Evolutionary conservation across 2,888 invertebrate genomes (phyloP), one percentile per base, ranked within the genome.

Genomic region (Eulithis prunata): DNA sequence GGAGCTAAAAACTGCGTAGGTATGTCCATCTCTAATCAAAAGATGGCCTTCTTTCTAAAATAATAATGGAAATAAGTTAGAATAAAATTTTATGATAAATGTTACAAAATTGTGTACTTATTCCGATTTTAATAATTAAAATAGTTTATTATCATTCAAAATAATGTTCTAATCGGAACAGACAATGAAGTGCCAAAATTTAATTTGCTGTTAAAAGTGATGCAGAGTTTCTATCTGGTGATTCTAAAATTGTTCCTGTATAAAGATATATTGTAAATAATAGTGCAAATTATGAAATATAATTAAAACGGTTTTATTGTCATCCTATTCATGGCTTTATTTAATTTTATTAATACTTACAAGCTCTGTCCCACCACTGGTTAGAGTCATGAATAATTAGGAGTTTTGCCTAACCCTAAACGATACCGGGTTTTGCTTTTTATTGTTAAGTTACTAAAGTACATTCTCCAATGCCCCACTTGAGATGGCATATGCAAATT

Each of bases 11-110:
- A 8, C 63, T 32, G 8, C 14, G 7, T 38, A 45, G 12, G 7
- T 38, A 45, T 41, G 1, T 38, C 58, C 56, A 59, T 47, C 57
- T 32, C 8, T 36, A 43, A 58, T 21, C 51, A 49, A 57, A 28
- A 4, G 45, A 36, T 66, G 78, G 81, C 79, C 78, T 81, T 79
- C 70, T 61, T 61, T 32, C 43, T 52, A 52, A 54, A 7, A 36
- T 53, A 53, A 14, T 53, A 21, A 55, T 57, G 28, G n/a, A 43
- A 57, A 61, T 65, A 65, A 52, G 45, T 56, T 36, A 53, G 13
- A 38, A 53, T 61, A 61, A n/a, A 54, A 58, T 45, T 58, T 54
- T 28, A 49, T 43, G 45, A 53, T 62, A 47, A 55, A 36, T 55
- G 32, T 32, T 32, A 32, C 21, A 21, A 21, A 21, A 21, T 21